phyloP scores from a whole-genome alignment of 2,888 invertebrate species.

The Polia nebulosa region DNA sequence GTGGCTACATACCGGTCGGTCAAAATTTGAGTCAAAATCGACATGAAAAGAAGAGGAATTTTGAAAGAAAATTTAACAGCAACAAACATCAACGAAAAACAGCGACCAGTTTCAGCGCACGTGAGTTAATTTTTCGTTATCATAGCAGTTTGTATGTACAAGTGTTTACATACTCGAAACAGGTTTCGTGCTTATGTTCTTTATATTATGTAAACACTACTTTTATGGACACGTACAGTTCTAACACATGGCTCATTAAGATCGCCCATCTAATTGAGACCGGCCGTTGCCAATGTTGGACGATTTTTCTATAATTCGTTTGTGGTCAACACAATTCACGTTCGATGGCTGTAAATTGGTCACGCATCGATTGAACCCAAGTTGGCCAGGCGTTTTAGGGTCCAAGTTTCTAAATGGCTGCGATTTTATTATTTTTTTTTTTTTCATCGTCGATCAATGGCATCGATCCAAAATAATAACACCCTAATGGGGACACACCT shows the following conservation, averaged over 20 bases:
- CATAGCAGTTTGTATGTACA: slow-evolving; percentile 20
- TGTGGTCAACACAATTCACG: background rate
- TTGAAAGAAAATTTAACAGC: background rate
- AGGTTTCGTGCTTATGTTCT: slow-evolving; percentile 37
- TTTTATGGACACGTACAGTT: slow-evolving; percentile 9
- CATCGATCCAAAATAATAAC: background rate
- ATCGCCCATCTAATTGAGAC: background rate
- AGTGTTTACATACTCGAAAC: slow-evolving; percentile 49
- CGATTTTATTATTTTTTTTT: too few relatives aligned
- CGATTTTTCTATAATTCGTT: background rate
- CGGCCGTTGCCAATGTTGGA: background rate
- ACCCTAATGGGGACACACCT: background rate
- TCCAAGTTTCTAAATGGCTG: background rate
- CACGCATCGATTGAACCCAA: background rate
- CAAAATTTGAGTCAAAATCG: too few relatives aligned
- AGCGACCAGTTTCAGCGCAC: background rate
- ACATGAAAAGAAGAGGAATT: too few relatives aligned
- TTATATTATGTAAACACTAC: slow-evolving; percentile 17
- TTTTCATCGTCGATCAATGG: too few relatives aligned
- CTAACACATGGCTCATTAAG: background rate
- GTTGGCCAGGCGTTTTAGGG: background rate
- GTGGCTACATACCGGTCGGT: too few relatives aligned
- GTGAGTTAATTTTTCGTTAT: slow-evolving; percentile 4
- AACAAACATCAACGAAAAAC: background rate
- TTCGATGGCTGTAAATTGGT: background rate